Evolutionary conservation across 1,140 invertebrate species (phyloP), one percentile per base, ranked within the genome.

Genomic region (Andricus grossulariae): DNA sequence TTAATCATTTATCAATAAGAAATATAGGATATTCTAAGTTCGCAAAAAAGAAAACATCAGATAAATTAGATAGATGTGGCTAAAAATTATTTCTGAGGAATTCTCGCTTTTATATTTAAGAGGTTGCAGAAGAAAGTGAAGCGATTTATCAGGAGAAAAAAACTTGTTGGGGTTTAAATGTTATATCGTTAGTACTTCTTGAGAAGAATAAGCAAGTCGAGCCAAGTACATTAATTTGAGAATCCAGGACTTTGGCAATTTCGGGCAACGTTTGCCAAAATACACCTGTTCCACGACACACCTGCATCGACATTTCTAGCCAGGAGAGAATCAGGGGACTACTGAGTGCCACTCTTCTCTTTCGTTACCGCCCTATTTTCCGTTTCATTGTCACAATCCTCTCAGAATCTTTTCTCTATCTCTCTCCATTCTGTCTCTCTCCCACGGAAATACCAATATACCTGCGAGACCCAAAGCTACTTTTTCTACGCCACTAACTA

Each of bases 281-380:
- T 87, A 83, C 84, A 88, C 86, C 86, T 88, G 85, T 83, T 83
- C 81, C 75, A n/a, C 54, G 25, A 75, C 74, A 82, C 84, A 87
- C 85, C 86, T 87, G 86, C 84, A 83, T 80, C 79, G 80, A 75
- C 72, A 79, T 82, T 83, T 78, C 79, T 84, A 83, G 80, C 79
- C 83, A 85, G 81, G 72, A 83, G 39, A 86, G 86, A 86, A 80
- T 82, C 83, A 81, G 55, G 55, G 71, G 79, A 60, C 78, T 73
- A 74, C 71, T 45, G 19, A 10, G 25, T 72, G 13, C 51, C 55
- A 32, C 57, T 50, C 16, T 80, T 11, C 50, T 78, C 74, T 75
- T 77, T 57, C 57, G 39, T 71, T 77, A 51, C 72, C 74, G 50
- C 73, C 78, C 7, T 45, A 45, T 45, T 45, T 45, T 45, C 39